Conservation (phyloP, 2,888 invertebrate species). For the Acrobeloides nanus region DNA sequence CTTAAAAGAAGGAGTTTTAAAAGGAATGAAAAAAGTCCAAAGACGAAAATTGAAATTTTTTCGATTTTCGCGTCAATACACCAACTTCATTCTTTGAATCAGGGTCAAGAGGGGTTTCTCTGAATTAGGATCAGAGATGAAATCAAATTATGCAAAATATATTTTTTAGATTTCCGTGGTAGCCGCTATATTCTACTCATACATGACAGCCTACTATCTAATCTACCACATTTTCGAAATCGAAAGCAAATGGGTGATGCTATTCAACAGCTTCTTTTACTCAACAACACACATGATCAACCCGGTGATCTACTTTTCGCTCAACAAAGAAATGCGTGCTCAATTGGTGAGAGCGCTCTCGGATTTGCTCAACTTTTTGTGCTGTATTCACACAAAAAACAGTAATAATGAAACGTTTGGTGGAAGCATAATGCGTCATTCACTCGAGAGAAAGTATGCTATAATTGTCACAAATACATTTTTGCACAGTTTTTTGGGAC, state of each 20-base stretch:
- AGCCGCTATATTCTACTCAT: constrained; percentile 50
- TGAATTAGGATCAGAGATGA: no score
- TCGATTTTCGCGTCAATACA: no score
- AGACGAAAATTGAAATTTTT: no score
- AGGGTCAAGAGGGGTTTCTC: no score
- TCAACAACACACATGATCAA: constrained; percentile 53
- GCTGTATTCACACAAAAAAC: constrained; percentile 13
- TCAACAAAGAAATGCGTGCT: constrained; percentile 47
- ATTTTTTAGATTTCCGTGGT: constrained; percentile 49
- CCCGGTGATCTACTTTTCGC: constrained; percentile 46
- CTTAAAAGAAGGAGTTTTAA: no score
- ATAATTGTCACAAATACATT: not conserved
- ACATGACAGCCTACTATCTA: constrained; percentile 51
- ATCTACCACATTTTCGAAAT: constrained; percentile 45
- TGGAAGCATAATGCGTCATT: constrained; percentile 11
- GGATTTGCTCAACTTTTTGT: constrained; percentile 14
- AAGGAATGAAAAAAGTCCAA: no score
- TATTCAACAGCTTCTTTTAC: constrained; percentile 53
- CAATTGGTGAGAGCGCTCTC: constrained; percentile 20
- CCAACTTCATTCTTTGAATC: no score
- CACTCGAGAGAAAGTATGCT: constrained; percentile 15
- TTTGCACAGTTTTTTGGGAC: not conserved
- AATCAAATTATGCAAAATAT: no score
- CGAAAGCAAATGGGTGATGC: constrained; percentile 37
- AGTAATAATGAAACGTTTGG: constrained; percentile 14